Conservation (phyloP, 2,797 vertebrate genomes). For the Myripristis jacobus region DNA sequence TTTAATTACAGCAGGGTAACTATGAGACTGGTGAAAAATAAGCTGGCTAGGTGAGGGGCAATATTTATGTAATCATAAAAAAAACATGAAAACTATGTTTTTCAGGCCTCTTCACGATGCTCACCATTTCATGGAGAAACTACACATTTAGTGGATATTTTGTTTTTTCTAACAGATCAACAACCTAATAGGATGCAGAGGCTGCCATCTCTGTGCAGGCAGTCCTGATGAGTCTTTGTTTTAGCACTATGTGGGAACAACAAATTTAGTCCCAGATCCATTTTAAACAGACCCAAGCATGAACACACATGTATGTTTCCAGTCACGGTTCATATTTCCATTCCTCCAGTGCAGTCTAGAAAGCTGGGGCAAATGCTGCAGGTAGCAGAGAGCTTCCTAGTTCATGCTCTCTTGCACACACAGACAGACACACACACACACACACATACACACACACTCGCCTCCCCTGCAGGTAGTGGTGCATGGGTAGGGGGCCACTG, state of each 20-base stretch:
- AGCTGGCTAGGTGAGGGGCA: too few relatives aligned
- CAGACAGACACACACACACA: constrained; percentile 14
- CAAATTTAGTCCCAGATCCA: constrained; percentile 56
- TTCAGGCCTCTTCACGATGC: constrained; percentile 8
- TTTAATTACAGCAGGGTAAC: too few relatives aligned
- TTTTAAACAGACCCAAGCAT: constrained; percentile 44
- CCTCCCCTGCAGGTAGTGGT: constrained; percentile 48
- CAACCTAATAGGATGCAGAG: constrained; percentile 41
- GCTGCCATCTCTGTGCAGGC: constrained; percentile 39
- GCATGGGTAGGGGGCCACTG: constrained; percentile 51
- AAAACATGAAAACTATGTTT: too few relatives aligned
- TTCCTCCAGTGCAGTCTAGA: constrained; percentile 47
- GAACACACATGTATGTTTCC: constrained; percentile 46
- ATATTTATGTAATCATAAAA: too few relatives aligned
- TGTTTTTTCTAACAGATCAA: constrained; percentile 21
- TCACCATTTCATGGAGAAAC: constrained; percentile 25
- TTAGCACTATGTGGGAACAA: constrained; percentile 32
- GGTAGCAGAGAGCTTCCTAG: constrained; percentile 51
- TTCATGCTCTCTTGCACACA: background rate
- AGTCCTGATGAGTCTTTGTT: constrained; percentile 60
- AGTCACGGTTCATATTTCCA: constrained; percentile 59
- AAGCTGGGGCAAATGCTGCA: constrained; percentile 71
- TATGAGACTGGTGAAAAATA: too few relatives aligned
- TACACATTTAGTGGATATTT: constrained; percentile 34
- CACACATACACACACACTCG: constrained; percentile 21